phyloP scores from a whole-genome alignment of 2,113 vertebrate species.

The Poeciliopsis turrubarensis region DNA sequence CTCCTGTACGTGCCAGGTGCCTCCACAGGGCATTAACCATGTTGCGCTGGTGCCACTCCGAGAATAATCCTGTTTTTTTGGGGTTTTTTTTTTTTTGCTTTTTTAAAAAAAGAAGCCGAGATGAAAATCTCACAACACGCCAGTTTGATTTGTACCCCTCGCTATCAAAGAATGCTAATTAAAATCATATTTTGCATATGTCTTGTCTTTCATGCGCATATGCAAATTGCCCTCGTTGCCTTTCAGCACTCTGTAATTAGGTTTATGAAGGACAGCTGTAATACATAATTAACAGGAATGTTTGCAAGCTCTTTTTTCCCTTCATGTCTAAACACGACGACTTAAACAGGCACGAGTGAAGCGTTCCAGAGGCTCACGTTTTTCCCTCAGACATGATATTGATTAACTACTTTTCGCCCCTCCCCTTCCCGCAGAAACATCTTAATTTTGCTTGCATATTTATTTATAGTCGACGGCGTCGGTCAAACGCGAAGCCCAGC shows the following conservation, averaged over 20 bases:
- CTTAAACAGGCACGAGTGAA: slow-evolving; percentile 82
- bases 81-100: no score
- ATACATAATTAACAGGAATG: slow-evolving; percentile 99
- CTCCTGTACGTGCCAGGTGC: slow-evolving; percentile 49
- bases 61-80: slow-evolving; percentile 81
- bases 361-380: slow-evolving; percentile 53
- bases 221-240: slow-evolving; percentile 94
- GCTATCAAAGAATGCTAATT: slow-evolving; percentile 96
- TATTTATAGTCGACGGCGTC: slow-evolving; percentile 66
- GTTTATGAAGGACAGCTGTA: slow-evolving; percentile 99
- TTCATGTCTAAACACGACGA: slow-evolving; percentile 78
- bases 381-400: slow-evolving; percentile 54
- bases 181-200: slow-evolving; percentile 98
- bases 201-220: slow-evolving; percentile 95
- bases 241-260: slow-evolving; percentile 99
- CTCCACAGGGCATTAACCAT: slow-evolving; percentile 70
- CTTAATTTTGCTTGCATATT: slow-evolving; percentile 67
- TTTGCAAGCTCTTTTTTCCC: slow-evolving; percentile 89
- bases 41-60: slow-evolving; percentile 77
- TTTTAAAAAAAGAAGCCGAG: slow-evolving; percentile 59
- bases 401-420: slow-evolving; percentile 39
- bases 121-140: slow-evolving; percentile 93
- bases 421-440: slow-evolving; percentile 30
- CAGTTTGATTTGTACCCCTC: slow-evolving; percentile 95
- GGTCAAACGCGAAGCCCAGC: slow-evolving; percentile 48